These are phyloP conservation scores for Phylloscopus whistleri DNA, from an alignment of 2,113 vertebrate genomes.

Conservation along the genomic window DNA sequence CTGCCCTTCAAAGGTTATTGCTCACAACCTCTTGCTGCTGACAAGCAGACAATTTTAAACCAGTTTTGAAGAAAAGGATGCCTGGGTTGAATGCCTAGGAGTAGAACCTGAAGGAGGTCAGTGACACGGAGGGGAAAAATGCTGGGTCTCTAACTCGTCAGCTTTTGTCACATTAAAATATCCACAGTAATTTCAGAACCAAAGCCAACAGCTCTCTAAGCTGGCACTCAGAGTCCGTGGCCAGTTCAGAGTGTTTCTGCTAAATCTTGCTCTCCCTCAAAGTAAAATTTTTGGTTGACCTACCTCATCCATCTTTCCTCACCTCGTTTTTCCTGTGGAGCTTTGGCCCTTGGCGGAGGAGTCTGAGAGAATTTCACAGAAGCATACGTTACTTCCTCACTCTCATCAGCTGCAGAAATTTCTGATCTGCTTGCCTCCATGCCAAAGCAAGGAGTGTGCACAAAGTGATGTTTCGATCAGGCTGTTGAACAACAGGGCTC, in stretches of 20 bases:
- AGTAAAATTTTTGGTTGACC: background rate
- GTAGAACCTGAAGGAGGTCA: background rate
- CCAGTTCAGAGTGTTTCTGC: background rate
- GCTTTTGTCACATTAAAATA: background rate
- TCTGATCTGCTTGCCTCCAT: slow-evolving; percentile 30
- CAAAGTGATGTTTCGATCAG: background rate
- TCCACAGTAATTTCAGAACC: background rate
- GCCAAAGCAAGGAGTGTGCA: background rate
- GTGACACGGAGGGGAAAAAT: background rate
- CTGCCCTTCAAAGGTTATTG: background rate
- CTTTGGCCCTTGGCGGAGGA: background rate
- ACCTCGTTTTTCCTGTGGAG: background rate
- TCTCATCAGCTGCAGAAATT: background rate
- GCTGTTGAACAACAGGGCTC: background rate
- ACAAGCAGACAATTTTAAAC: background rate
- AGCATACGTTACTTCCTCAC: background rate
- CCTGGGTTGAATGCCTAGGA: background rate
- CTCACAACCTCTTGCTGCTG: background rate
- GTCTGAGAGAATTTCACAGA: slow-evolving; percentile 18
- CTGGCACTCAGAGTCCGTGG: background rate
- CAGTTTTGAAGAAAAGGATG: background rate
- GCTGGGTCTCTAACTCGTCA: background rate
- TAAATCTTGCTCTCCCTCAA: background rate
- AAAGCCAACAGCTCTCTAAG: background rate
- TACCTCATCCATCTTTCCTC: background rate